Percentiles rank a stretch among this genome's conserved stretches.
Conservation (phyloP, 2,797 vertebrate genomes). For the Sciurus vulgaris region DNA sequence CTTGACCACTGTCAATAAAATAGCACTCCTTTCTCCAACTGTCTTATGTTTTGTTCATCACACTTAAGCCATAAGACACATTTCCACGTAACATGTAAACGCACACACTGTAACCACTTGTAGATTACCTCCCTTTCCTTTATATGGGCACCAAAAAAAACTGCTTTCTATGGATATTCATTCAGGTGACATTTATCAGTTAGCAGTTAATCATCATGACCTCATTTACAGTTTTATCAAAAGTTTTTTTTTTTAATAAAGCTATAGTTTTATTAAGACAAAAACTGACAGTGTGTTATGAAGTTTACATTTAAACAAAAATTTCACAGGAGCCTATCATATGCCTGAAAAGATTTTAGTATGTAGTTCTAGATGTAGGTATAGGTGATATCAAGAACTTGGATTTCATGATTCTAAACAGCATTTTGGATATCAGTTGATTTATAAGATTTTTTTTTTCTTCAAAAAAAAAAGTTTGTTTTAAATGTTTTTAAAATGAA, state of each 20-base stretch:
- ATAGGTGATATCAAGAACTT: too few relatives aligned
- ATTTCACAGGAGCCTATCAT: too few relatives aligned
- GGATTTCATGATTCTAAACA: too few relatives aligned
- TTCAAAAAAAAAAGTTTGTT: background rate
- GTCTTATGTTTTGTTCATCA: background rate
- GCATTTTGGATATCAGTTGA: background rate
- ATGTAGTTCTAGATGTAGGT: too few relatives aligned
- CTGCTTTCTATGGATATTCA: background rate
- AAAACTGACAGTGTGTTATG: constrained; percentile 40
- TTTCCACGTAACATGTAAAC: background rate
- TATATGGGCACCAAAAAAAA: background rate
- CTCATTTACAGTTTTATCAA: background rate
- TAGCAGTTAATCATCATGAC: background rate
- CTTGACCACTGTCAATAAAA: background rate
- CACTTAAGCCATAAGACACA: background rate
- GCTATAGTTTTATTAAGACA: constrained; percentile 91
- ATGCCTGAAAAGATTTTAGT: too few relatives aligned
- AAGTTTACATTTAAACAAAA: too few relatives aligned
- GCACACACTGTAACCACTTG: background rate
- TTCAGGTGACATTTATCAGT: background rate
- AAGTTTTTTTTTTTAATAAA: constrained; percentile 85
- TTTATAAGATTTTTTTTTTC: constrained; percentile 46
- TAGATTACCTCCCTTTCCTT: background rate
- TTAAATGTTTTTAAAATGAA: constrained; percentile 66
- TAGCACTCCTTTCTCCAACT: background rate